phyloP scores from a whole-genome alignment of 2,797 vertebrate genomes.

The Gymnothorax javanicus region DNA sequence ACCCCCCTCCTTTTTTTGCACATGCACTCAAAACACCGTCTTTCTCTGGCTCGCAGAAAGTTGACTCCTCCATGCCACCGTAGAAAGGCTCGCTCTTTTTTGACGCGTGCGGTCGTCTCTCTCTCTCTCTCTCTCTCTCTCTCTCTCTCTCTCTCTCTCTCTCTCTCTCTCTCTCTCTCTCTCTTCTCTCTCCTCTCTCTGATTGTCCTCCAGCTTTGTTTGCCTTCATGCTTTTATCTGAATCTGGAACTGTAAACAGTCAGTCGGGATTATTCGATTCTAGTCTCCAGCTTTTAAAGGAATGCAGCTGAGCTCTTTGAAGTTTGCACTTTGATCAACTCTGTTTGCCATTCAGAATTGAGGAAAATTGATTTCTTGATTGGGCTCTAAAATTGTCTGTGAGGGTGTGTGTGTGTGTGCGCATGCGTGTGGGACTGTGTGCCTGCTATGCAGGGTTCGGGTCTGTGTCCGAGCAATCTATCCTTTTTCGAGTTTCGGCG shows the following conservation, averaged over 20 bases:
- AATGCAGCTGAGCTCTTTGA: conserved; percentile 38
- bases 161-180: conserved; percentile 45
- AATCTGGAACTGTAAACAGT: conserved; percentile 37
- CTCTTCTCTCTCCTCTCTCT: conserved; percentile 40
- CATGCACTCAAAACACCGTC: conserved; percentile 53
- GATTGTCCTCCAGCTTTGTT: conserved; percentile 36
- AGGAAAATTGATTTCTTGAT: conserved; percentile 26
- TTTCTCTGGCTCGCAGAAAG: conserved; percentile 19
- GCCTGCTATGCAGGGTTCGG: not conserved
- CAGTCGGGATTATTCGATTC: conserved; percentile 32
- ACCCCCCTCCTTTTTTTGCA: conserved; percentile 42
- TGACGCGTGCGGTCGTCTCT: conserved; percentile 48
- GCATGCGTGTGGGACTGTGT: not conserved
- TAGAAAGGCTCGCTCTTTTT: conserved; percentile 46
- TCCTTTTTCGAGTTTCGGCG: conserved; percentile 37
- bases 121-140: conserved; percentile 40
- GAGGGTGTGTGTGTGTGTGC: not conserved
- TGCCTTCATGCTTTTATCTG: conserved; percentile 50
- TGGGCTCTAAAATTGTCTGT: conserved; percentile 31
- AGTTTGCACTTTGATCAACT: conserved; percentile 48
- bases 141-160: not conserved
- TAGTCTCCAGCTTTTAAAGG: conserved; percentile 33
- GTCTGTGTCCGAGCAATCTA: conserved; percentile 32
- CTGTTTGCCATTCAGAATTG: conserved; percentile 35
- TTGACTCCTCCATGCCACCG: conserved; percentile 50